These are phyloP conservation scores for Athrips mouffetella DNA, from an alignment of 2,888 invertebrate genomes.

Conservation along the genomic window DNA sequence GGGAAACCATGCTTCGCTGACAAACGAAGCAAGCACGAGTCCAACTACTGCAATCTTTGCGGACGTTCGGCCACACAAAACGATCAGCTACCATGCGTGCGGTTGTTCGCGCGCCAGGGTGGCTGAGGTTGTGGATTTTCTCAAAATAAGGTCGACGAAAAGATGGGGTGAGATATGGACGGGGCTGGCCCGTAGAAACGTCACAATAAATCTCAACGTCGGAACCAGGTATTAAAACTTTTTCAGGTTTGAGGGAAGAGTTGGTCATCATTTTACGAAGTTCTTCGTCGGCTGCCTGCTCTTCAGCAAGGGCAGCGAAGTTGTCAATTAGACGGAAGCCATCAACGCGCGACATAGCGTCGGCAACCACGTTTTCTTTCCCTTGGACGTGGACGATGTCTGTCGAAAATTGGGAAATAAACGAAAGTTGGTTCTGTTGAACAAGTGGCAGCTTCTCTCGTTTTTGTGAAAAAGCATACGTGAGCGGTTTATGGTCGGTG, in stretches of 20 bases:
- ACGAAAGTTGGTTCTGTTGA: constrained; percentile 22
- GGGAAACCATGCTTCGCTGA: background rate
- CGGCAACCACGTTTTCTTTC: constrained; percentile 16
- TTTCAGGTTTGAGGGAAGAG: constrained; percentile 20
- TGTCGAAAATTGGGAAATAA: constrained; percentile 25
- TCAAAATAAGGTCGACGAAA: constrained; percentile 25
- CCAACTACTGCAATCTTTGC: background rate
- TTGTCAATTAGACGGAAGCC: background rate
- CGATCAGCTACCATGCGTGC: constrained; percentile 19
- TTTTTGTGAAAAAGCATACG: constrained; percentile 22
- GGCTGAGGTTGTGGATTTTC: constrained; percentile 25
- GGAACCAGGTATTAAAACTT: constrained; percentile 16
- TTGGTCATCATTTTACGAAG: background rate
- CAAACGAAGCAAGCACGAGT: background rate
- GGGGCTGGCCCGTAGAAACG: constrained; percentile 15
- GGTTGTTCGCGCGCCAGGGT: constrained; percentile 23
- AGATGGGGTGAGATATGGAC: constrained; percentile 23
- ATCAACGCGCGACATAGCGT: constrained; percentile 15
- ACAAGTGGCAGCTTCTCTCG: constrained; percentile 22
- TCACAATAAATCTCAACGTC: constrained; percentile 23
- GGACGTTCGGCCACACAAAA: background rate
- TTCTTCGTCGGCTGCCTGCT: constrained; percentile 11
- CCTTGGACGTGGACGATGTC: constrained; percentile 20
- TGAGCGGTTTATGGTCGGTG: constrained; percentile 24
- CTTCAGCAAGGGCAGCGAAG: background rate